Percentiles rank a stretch among this genome's conserved stretches.
Evolutionary conservation across 2,888 invertebrate species (phyloP).

Genomic region (Neria commutata): DNA sequence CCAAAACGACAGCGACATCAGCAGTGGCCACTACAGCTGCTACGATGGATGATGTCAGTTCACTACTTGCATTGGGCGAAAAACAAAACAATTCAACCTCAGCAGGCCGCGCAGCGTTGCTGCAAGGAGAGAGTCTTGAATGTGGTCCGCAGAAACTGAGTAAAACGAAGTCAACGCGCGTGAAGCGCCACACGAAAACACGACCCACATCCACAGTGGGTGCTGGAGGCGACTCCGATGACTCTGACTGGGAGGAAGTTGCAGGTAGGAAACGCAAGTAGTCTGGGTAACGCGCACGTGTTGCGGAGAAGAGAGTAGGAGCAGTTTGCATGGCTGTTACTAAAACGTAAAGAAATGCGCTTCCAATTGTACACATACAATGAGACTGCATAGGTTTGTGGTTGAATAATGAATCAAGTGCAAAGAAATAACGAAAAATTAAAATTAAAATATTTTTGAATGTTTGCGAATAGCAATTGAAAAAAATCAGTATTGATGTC

Average conservation of each 20-base stretch:
- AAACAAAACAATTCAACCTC: conserved; percentile 42
- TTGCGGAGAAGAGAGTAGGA: conserved; percentile 8
- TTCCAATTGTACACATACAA: conserved; percentile 48
- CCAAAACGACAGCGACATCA: not conserved
- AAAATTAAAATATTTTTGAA: not conserved
- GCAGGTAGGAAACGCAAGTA: conserved; percentile 65
- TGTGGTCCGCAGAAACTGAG: conserved; percentile 43
- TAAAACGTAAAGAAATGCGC: conserved; percentile 4
- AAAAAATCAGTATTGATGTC: not conserved
- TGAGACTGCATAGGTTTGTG: conserved; percentile 47
- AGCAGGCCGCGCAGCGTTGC: conserved; percentile 46
- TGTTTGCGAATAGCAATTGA: not conserved
- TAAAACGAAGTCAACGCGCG: conserved; percentile 52
- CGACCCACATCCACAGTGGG: conserved; percentile 60
- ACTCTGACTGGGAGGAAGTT: conserved; percentile 79
- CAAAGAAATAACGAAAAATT: not conserved
- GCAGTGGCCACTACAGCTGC: conserved; percentile 11
- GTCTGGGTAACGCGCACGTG: conserved; percentile 26
- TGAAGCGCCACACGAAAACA: conserved; percentile 54
- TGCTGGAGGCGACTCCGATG: conserved; percentile 62
- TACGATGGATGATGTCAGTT: conserved; percentile 66
- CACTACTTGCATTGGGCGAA: conserved; percentile 59
- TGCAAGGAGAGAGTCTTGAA: conserved; percentile 30
- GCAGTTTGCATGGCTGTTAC: conserved; percentile 11
- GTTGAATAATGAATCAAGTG: conserved; percentile 14